A percentile compares a stretch with the other conserved stretches of the same genome.
These are phyloP conservation scores for Mormyrus proboscirostris DNA, from an alignment of 2,797 vertebrate genomes.

Conservation along the genomic window DNA sequence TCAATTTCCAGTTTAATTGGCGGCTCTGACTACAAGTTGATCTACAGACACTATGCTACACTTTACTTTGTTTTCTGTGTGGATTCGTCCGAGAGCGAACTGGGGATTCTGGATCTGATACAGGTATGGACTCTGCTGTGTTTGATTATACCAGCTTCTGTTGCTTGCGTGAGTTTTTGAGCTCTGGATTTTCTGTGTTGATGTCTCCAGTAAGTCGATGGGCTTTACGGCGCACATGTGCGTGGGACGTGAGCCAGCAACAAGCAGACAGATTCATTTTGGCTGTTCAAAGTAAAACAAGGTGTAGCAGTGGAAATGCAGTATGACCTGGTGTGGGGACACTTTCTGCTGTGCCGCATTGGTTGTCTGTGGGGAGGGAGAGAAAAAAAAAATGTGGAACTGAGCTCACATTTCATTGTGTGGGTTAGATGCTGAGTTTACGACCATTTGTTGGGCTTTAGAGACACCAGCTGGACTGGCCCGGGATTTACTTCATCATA, in stretches of 20 bases:
- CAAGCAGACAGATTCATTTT: not conserved
- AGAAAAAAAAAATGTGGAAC: not conserved
- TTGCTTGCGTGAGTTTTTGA: not conserved
- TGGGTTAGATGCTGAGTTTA: not conserved
- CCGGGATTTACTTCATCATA: not conserved
- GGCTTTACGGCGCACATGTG: not conserved
- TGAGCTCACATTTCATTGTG: not conserved
- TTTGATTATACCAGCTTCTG: not conserved
- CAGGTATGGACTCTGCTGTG: conserved; percentile 54
- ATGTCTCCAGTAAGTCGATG: not conserved
- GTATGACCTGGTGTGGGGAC: not conserved
- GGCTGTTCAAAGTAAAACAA: not conserved
- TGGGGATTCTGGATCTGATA: conserved; percentile 75
- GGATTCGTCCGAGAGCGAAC: conserved; percentile 69
- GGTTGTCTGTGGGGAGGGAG: not conserved
- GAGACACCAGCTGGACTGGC: not conserved
- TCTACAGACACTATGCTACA: conserved; percentile 57
- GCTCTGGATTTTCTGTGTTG: not conserved
- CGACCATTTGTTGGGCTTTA: not conserved
- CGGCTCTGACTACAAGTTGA: conserved; percentile 69
- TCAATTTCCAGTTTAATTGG: conserved; percentile 61
- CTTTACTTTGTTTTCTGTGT: not conserved
- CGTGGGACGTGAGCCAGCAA: not conserved
- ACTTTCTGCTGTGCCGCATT: not conserved
- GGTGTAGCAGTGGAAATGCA: not conserved